A percentile compares a stretch with the other conserved stretches of the same genome.
phyloP scores from a whole-genome alignment of 1,140 invertebrate genomes.

The Lasioglossum albipes region DNA sequence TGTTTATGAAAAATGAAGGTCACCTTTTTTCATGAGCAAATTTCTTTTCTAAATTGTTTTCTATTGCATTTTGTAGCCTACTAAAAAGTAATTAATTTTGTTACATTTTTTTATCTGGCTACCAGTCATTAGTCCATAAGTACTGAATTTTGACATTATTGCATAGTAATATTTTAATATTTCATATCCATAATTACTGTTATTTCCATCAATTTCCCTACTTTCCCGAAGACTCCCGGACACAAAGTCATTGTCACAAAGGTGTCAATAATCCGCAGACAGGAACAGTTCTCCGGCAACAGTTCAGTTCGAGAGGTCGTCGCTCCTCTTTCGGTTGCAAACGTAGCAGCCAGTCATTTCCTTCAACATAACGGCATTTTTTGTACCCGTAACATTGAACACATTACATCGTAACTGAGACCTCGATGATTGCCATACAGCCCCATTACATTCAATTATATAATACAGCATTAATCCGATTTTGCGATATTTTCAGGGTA shows the following conservation, averaged over 20 bases:
- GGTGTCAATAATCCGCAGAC: background rate
- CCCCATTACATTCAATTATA: background rate
- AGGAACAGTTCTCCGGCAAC: background rate
- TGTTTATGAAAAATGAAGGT: too few species aligned
- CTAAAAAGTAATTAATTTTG: too few species aligned
- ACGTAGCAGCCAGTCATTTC: background rate
- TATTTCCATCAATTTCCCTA: too few species aligned
- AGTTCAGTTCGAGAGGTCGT: background rate
- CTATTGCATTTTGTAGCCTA: too few species aligned
- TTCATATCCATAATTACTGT: too few species aligned
- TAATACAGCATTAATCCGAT: background rate
- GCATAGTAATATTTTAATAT: too few species aligned
- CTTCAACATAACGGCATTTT: conserved; percentile 8
- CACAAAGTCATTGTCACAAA: background rate
- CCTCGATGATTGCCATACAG: background rate
- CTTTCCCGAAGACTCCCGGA: background rate
- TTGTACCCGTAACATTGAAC: background rate
- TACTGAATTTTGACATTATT: too few species aligned
- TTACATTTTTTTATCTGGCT: too few species aligned
- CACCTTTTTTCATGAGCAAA: too few species aligned
- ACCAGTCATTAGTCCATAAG: too few species aligned
- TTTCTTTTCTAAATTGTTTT: too few species aligned
- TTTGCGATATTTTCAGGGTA: too few species aligned
- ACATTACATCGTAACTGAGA: background rate
- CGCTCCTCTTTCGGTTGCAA: background rate